Evolutionary conservation across 2,888 invertebrate species (phyloP).

Genomic region (Sicus ferrugineus): DNA sequence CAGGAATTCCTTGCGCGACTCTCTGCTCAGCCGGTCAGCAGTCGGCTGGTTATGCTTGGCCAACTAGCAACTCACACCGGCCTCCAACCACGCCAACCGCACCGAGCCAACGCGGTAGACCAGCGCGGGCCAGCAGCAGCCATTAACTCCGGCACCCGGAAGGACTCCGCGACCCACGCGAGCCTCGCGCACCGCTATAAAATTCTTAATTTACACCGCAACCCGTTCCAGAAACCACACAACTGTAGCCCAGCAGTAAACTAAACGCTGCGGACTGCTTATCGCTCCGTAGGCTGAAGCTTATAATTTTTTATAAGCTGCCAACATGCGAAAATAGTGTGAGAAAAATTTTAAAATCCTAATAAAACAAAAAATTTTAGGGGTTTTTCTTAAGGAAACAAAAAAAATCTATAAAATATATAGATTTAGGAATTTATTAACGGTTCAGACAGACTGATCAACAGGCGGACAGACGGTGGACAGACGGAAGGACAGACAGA

Average conservation of each 20-base stretch:
- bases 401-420: no score
- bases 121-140: not conserved
- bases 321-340: conserved; percentile 63
- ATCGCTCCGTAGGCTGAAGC: conserved; percentile 11
- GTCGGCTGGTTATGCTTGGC: no score
- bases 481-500: no score
- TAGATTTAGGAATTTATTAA: no score
- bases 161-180: not conserved
- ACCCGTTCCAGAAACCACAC: no score
- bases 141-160: no score
- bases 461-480: no score
- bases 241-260: not conserved
- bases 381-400: no score
- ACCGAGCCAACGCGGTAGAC: conserved; percentile 24
- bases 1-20: not conserved
- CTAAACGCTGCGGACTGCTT: not conserved
- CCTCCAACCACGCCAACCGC: conserved; percentile 29
- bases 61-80: not conserved
- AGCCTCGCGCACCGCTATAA: conserved; percentile 31
- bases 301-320: conserved; percentile 54
- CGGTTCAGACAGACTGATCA: no score
- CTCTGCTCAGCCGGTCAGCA: not conserved
- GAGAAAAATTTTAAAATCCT: no score
- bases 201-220: conserved; percentile 29
- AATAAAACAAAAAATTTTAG: no score